A percentile compares a stretch with the other conserved stretches of the same genome.
These are phyloP conservation scores for Coryphaenoides rupestris DNA, from an alignment of 2,113 vertebrate species.

Conservation along the genomic window DNA sequence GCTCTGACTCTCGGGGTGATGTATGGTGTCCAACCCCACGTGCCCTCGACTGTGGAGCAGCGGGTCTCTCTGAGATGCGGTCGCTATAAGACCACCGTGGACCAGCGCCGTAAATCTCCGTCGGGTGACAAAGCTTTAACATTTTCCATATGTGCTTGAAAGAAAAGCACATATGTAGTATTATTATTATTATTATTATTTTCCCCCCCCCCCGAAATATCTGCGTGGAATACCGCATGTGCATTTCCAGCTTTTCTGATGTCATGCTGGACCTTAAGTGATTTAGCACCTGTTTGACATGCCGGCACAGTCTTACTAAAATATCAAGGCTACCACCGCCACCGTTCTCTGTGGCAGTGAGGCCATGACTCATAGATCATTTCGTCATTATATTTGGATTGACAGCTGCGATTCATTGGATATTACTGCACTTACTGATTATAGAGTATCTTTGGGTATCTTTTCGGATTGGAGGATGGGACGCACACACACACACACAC, in stretches of 20 bases:
- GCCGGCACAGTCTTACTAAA: slow-evolving; percentile 26
- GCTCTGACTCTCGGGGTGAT: no score
- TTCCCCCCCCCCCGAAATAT: neutral
- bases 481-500: no score
- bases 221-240: slow-evolving; percentile 23
- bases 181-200: neutral
- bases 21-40: slow-evolving; percentile 24
- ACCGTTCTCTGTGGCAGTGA: no score
- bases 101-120: slow-evolving; percentile 64
- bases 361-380: no score
- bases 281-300: slow-evolving; percentile 60
- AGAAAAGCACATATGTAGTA: no score
- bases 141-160: slow-evolving; percentile 65
- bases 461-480: no score
- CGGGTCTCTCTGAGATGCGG: slow-evolving; percentile 58
- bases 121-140: slow-evolving; percentile 68
- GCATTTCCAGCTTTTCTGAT: slow-evolving; percentile 27
- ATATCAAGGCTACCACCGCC: slow-evolving; percentile 18
- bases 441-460: no score
- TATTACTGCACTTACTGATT: no score
- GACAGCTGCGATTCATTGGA: no score
- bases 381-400: no score
- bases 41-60: slow-evolving; percentile 41
- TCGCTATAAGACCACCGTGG: slow-evolving; percentile 69
- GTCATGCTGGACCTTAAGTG: slow-evolving; percentile 44